A percentile compares a stretch with the other conserved stretches of the same genome.
Evolutionary conservation across 2,888 invertebrate genomes (phyloP).

Genomic region (Fabriciana adippe): DNA sequence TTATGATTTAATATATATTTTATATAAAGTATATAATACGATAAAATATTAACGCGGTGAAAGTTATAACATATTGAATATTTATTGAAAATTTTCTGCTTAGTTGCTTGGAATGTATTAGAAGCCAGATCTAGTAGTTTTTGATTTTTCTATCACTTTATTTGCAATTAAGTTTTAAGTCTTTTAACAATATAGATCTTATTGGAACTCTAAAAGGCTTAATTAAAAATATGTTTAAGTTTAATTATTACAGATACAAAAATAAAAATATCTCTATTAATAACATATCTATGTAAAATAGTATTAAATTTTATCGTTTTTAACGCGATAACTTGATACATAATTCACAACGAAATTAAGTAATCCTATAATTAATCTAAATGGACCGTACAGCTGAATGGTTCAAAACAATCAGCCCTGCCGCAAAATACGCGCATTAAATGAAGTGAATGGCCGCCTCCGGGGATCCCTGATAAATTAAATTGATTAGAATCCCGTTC

Average conservation of each 20-base stretch:
- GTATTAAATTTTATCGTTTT: constrained; percentile 42
- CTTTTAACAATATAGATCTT: too few relatives aligned
- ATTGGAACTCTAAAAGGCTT: too few relatives aligned
- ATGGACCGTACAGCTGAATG: constrained; percentile 82
- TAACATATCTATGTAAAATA: constrained; percentile 2
- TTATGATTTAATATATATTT: not conserved
- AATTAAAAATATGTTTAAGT: too few relatives aligned
- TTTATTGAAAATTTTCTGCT: too few relatives aligned
- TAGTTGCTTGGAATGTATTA: too few relatives aligned
- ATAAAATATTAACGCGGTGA: too few relatives aligned
- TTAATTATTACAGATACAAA: too few relatives aligned
- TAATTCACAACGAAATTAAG: constrained; percentile 77
- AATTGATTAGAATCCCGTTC: constrained; percentile 82
- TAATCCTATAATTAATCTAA: constrained; percentile 83
- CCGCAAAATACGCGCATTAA: constrained; percentile 83
- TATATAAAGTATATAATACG: not conserved
- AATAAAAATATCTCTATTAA: too few relatives aligned
- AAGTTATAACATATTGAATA: too few relatives aligned
- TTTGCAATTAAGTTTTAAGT: too few relatives aligned
- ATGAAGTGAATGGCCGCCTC: constrained; percentile 82
- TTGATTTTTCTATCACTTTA: too few relatives aligned
- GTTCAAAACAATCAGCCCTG: constrained; percentile 82
- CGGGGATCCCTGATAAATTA: constrained; percentile 82
- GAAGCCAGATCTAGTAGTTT: too few relatives aligned
- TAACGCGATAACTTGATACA: constrained; percentile 53